Conservation (phyloP, 2,797 vertebrate species). For the Cephalopachus bancanus region DNA sequence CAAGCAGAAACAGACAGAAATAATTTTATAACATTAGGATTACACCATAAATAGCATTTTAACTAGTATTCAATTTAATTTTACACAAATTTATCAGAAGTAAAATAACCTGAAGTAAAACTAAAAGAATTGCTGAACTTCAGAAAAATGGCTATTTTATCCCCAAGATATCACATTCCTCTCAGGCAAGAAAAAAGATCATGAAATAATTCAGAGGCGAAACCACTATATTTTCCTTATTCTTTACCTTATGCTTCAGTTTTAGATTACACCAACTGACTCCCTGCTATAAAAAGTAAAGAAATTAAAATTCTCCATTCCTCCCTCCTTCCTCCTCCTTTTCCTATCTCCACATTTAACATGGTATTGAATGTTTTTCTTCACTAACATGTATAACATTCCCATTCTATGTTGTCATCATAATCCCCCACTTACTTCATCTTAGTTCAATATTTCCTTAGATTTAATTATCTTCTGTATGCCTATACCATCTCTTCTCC, state of each 20-base stretch:
- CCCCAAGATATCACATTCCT: background rate
- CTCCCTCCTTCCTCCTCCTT: background rate
- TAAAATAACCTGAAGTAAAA: conserved; percentile 38
- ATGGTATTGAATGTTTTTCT: background rate
- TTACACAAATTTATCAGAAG: background rate
- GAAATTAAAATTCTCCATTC: background rate
- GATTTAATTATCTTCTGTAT: background rate
- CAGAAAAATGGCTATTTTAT: background rate
- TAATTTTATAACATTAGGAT: conserved; percentile 35
- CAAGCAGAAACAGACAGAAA: conserved; percentile 21
- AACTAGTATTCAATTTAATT: background rate
- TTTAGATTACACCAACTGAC: background rate
- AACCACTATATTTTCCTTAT: background rate
- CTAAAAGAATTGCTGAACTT: conserved; percentile 21
- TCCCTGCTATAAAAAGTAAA: background rate
- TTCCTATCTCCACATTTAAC: background rate
- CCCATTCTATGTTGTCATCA: background rate
- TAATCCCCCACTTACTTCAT: background rate
- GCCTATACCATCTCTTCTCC: background rate
- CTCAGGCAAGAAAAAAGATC: background rate
- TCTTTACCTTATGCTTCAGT: background rate
- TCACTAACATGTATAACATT: background rate
- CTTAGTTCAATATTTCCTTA: background rate
- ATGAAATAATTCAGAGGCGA: background rate
- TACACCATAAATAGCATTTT: conserved; percentile 62